Evolutionary conservation across 2,888 invertebrate species (phyloP).

Genomic region (Xestobium rufovillosum): DNA sequence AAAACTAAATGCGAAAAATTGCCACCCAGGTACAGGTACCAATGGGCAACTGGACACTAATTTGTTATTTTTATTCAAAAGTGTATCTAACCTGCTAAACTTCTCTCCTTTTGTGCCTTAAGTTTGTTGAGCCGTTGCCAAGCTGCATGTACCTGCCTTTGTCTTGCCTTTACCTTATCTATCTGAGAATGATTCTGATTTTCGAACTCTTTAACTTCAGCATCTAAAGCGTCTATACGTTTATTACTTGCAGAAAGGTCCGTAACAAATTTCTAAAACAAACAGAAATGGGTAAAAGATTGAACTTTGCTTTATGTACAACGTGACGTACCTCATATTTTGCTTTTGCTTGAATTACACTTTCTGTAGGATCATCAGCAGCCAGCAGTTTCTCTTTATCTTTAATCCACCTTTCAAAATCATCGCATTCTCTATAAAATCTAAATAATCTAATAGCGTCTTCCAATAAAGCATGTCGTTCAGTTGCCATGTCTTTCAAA

Average conservation of each 20-base stretch:
- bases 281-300: not conserved
- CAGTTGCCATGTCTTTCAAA: constrained; percentile 69
- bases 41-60: not conserved
- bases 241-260: constrained; percentile 91
- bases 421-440: constrained; percentile 95
- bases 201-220: constrained; percentile 78
- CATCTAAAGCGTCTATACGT: constrained; percentile 82
- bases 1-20: too few species aligned
- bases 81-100: constrained; percentile 60
- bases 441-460: constrained; percentile 88
- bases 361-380: constrained; percentile 76
- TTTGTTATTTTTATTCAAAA: not conserved
- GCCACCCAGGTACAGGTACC: too few species aligned
- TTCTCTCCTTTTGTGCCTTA: constrained; percentile 85
- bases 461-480: constrained; percentile 75
- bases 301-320: not conserved
- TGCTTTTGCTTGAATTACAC: constrained; percentile 85
- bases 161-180: constrained; percentile 67
- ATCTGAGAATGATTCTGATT: constrained; percentile 79
- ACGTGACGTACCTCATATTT: constrained; percentile 70
- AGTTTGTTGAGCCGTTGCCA: constrained; percentile 83
- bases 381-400: constrained; percentile 87
- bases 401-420: constrained; percentile 95
- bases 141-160: constrained; percentile 77
- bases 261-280: constrained; percentile 76